A percentile compares a stretch with the other conserved stretches of the same genome.
These are phyloP conservation scores for Pituophis catenifer DNA, from an alignment of 2,113 vertebrate species.

Conservation along the genomic window DNA sequence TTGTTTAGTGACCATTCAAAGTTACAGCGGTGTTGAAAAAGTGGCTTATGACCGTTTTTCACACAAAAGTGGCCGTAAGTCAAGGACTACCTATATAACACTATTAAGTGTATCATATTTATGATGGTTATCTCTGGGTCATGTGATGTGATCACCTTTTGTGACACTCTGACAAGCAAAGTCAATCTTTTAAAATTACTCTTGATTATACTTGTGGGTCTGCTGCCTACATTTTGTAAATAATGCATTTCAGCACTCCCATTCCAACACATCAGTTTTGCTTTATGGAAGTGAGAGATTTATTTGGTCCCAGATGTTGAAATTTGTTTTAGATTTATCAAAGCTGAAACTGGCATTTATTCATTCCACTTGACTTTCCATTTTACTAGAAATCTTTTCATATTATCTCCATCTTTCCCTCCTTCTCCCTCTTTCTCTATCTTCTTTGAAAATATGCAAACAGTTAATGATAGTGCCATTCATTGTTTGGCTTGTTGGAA, in stretches of 20 bases:
- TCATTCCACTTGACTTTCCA: not conserved
- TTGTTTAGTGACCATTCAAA: too few relatives aligned
- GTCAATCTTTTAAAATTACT: not conserved
- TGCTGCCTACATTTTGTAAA: conserved; percentile 4
- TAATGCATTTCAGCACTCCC: conserved; percentile 34
- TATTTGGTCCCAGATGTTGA: not conserved
- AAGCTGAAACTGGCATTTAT: conserved; percentile 18
- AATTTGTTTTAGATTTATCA: conserved; percentile 16
- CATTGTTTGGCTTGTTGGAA: conserved; percentile 13
- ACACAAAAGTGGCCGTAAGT: not conserved
- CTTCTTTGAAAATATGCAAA: not conserved
- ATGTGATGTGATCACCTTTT: too few relatives aligned
- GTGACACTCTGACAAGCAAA: too few relatives aligned
- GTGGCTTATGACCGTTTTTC: too few relatives aligned
- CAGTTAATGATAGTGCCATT: not conserved
- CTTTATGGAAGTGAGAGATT: conserved; percentile 23
- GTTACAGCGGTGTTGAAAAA: too few relatives aligned
- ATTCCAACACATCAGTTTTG: conserved; percentile 17
- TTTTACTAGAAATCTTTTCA: not conserved
- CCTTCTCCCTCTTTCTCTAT: not conserved
- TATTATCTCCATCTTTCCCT: not conserved
- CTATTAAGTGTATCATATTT: too few relatives aligned
- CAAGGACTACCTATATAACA: not conserved
- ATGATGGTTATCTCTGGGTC: too few relatives aligned
- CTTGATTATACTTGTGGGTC: not conserved